Base-by-base conservation (phyloP, 1,140 invertebrate genomes). In the Atta colombica region DNA sequence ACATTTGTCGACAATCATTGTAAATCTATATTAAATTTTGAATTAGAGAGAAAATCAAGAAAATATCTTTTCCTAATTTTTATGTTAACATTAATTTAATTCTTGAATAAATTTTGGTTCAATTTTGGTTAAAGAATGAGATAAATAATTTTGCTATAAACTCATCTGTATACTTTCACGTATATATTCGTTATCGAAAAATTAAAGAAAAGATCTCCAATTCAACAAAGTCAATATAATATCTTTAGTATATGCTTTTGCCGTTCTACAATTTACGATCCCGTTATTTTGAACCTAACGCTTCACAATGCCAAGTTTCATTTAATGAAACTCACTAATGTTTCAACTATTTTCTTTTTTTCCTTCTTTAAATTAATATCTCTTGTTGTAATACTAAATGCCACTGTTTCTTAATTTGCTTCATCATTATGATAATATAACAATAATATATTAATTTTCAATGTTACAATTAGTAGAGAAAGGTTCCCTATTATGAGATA, bases 231-330 rank as follows among this genome's bases (percentile, higher is more conserved):
- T 58, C 60, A 82, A 78, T 49, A 53, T 77, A 31, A 63, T 82
- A 81, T 71, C 53, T 75, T 90, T 68, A 53, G 55, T 53, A 61
- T 85, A 8, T 63, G 39, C 18, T 55, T 80, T 14, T 60, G 77
- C 45, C 60, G 77, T 85, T 82, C 75, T 74, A 74, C 84, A 77
- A 87, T 85, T 55, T 35, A 18, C 45, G 45, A 75, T 91, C 77
- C 90, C 90, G 90, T 91, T 91, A 91, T 60, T 72, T 82, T 68
- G 45, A 81, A 78, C 84, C 63, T 87, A 90, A 88, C 80, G 74
- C 61, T 84, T 63, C 58, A 45, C 58, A 16, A 6, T 65, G 31
- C 31, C 58, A 39, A 74, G 45, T 55, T 51, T 82, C 49, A 86
- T 86, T 81, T 66, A 55, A 18, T 39, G 28, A 77, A 35, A 35